Conservation (phyloP, 92 coral and sea anemone species). For the Epizoanthus fatuus region DNA sequence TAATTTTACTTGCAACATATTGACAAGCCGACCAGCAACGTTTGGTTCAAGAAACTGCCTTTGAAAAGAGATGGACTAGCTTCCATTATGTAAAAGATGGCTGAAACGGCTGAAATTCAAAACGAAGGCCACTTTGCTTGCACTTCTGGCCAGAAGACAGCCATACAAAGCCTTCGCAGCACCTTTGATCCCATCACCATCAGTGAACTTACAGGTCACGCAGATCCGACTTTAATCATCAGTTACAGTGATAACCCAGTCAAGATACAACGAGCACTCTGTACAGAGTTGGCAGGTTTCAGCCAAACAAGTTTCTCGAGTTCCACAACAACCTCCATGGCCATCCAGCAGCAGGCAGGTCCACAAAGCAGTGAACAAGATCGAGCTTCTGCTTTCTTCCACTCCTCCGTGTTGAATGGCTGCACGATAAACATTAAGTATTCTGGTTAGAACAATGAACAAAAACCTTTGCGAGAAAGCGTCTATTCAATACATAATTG, state of each 20-base stretch:
- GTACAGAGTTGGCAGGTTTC: background rate
- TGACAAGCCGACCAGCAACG: background rate
- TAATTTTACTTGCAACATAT: background rate
- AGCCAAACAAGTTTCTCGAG: background rate
- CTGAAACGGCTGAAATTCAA: constrained; percentile 50
- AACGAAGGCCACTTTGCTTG: constrained; percentile 44
- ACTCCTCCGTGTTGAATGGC: background rate
- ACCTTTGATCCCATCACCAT: constrained; percentile 61
- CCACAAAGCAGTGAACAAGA: background rate
- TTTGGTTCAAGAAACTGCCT: constrained; percentile 47
- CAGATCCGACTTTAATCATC: background rate
- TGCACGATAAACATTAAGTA: background rate
- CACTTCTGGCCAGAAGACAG: constrained; percentile 48
- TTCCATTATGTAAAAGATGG: constrained; percentile 51
- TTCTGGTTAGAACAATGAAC: background rate
- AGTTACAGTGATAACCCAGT: background rate
- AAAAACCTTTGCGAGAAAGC: background rate
- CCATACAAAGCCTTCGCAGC: constrained; percentile 55
- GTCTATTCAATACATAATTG: background rate
- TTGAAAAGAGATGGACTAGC: constrained; percentile 41
- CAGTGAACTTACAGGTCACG: constrained; percentile 1
- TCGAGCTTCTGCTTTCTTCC: constrained; percentile 3
- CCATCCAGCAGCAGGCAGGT: background rate
- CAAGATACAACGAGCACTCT: background rate
- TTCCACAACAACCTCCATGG: background rate